Base-by-base conservation (phyloP, 2,888 invertebrate genomes). In the Ichneumon xanthorius region DNA sequence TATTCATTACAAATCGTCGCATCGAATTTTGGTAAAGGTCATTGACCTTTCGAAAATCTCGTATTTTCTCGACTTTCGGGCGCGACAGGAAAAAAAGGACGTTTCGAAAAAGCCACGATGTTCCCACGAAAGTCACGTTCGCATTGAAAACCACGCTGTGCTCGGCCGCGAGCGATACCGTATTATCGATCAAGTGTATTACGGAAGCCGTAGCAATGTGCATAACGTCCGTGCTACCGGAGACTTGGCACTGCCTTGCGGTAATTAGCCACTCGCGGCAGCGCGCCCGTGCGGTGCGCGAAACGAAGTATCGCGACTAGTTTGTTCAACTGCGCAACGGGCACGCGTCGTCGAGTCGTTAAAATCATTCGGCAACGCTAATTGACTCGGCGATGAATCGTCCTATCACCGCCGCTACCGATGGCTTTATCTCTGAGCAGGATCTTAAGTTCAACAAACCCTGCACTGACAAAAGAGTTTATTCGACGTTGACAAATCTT, bases 111-210 rank as follows among this genome's bases (percentile, higher is more conserved):
- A 9, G 4, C 2, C 22, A 58, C 22, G 58, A 58, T 11, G 26
- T 53, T 19, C 26, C 3, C 3, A 26, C 26, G 58, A 16, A 16
- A 16, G 45, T 14, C 45, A 16, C 14, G 14, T 48, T 48, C 45
- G 45, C 45, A 48, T 48, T 4, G 45, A 48, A 48, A 48, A 48
- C 14, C 45, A n/a, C 33, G 33, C 7, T 61, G 53, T 61, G 40
- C 65, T 48, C 30, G 61, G 67, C 70, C 22, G 84, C 82, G 84
- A 86, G 75, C 86, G 90, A 90, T 89, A 89, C 88, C 84, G 75
- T 84, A 84, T 88, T 92, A 92, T 92, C 88, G 92, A 92, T 92
- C 91, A 92, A 91, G 89, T 85, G 85, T 88, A 91, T 90, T 92
- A 90, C 89, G 87, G 92, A 91, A 92, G 89, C 92, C 91, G 72